phyloP scores from a whole-genome alignment of 2,113 vertebrate genomes.

The Spermophilus dauricus region DNA sequence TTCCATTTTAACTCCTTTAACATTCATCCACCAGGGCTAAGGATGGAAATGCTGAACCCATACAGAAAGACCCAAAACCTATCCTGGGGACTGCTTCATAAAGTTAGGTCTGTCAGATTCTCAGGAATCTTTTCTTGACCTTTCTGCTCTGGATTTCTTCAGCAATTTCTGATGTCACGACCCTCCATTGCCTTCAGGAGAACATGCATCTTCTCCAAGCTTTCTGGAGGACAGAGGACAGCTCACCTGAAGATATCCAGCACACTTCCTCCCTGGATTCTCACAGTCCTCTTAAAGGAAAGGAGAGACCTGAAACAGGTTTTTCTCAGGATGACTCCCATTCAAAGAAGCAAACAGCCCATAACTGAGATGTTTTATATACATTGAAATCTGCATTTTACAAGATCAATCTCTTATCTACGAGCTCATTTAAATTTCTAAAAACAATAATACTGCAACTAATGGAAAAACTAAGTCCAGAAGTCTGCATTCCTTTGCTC shows the following conservation, averaged over 20 bases:
- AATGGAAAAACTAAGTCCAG: background rate
- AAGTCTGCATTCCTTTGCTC: background rate
- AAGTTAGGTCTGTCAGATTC: background rate
- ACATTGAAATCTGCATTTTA: background rate
- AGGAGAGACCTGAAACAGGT: background rate
- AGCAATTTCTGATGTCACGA: background rate
- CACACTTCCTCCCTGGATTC: background rate
- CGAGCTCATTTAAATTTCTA: background rate
- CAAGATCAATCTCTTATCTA: background rate
- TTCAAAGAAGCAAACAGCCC: background rate
- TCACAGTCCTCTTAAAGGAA: background rate
- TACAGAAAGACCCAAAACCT: background rate
- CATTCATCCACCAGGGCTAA: background rate
- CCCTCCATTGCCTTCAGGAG: rapidly evolving
- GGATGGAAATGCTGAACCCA: background rate
- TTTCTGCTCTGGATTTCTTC: background rate
- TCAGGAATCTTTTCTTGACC: background rate
- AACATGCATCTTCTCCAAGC: background rate
- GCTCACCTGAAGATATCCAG: background rate
- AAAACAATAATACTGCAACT: background rate
- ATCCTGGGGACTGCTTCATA: background rate
- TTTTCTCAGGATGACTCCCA: background rate
- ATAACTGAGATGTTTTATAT: background rate
- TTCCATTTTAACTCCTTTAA: background rate
- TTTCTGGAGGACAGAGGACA: background rate